phyloP scores from a whole-genome alignment of 2,888 invertebrate species.

The Rugalucina vietnamica region DNA sequence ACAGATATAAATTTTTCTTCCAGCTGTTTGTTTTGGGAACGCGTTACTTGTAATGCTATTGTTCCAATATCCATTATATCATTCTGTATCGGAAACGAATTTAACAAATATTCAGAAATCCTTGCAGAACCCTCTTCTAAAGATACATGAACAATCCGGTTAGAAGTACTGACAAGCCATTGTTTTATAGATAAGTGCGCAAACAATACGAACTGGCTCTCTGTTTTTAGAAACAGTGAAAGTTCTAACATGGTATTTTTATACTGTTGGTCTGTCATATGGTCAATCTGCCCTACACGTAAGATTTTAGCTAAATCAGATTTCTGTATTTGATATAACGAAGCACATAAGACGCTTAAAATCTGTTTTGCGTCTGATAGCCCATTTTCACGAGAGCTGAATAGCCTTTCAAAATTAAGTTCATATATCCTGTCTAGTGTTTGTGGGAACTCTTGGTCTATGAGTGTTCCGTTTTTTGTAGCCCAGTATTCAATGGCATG shows the following conservation, averaged over 20 bases:
- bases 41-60: not conserved
- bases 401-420: not conserved
- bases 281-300: not conserved
- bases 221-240: not conserved
- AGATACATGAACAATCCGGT: not conserved
- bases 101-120: not conserved
- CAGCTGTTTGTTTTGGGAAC: not conserved
- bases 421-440: not conserved
- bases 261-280: not conserved
- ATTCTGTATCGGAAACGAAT: not conserved
- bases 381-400: not conserved
- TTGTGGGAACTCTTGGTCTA: not conserved
- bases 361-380: not conserved
- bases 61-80: not conserved
- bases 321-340: not conserved
- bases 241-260: not conserved
- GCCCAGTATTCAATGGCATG: not conserved
- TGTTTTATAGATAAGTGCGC: not conserved
- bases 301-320: not conserved
- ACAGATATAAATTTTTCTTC: not conserved
- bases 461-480: not conserved
- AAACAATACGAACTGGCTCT: not conserved
- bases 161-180: not conserved
- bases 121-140: not conserved
- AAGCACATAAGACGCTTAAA: not conserved